Percentiles rank a stretch among this genome's conserved stretches.
Evolutionary conservation across 2,113 vertebrate genomes (phyloP).

Genomic region (Glaucidium brasilianum): DNA sequence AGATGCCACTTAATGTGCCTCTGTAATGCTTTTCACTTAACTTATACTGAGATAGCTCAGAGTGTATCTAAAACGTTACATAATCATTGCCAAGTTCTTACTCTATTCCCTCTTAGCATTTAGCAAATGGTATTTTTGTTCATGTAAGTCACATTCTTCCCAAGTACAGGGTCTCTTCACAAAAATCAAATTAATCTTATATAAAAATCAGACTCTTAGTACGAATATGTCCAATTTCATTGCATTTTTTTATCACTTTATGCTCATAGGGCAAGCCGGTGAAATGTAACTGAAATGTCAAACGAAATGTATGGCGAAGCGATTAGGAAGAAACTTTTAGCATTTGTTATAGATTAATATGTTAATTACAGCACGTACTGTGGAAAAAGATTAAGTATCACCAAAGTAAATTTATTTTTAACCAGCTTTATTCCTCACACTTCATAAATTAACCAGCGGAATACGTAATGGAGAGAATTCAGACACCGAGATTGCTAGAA

Average conservation of each 20-base stretch:
- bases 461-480: conserved; percentile 30
- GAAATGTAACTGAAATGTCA: conserved; percentile 57
- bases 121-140: neutral
- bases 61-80: neutral
- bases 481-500: conserved; percentile 22
- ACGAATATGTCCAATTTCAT: conserved; percentile 16
- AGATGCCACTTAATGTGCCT: neutral
- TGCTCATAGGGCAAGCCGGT: neutral
- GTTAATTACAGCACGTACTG: conserved; percentile 60
- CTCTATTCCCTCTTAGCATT: neutral
- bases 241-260: neutral
- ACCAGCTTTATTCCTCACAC: conserved; percentile 56
- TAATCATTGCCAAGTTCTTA: neutral
- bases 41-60: neutral
- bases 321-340: conserved; percentile 57
- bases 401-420: conserved; percentile 71
- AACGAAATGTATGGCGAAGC: conserved; percentile 33
- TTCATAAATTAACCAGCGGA: conserved; percentile 61
- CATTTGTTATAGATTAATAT: conserved; percentile 70
- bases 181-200: conserved; percentile 46
- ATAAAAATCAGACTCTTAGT: conserved; percentile 11
- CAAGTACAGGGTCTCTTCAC: neutral
- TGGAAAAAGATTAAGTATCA: conserved; percentile 62
- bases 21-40: neutral
- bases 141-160: conserved; percentile 28